A percentile compares a stretch with the other conserved stretches of the same genome.
Evolutionary conservation across 2,888 invertebrate species (phyloP).

Genomic region (Epistrophe grossulariae): DNA sequence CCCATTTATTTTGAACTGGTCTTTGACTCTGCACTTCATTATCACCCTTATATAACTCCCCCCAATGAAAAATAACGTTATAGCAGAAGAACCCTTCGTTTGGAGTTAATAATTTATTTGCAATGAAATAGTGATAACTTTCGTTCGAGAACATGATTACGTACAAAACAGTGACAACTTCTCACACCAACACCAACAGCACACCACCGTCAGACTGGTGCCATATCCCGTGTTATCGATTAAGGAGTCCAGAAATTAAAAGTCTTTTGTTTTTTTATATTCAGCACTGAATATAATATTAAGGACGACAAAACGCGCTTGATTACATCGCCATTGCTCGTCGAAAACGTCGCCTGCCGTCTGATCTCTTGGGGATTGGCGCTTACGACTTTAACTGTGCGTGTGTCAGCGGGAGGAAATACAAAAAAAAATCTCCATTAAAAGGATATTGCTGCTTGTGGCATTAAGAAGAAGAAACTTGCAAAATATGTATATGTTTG

Average conservation of each 20-base stretch:
- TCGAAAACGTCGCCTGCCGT: background rate
- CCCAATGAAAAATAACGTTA: constrained; percentile 4
- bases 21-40: constrained; percentile 48
- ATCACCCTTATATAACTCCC: constrained; percentile 14
- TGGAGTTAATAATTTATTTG: constrained; percentile 62
- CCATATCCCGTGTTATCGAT: constrained; percentile 58
- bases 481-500: constrained; percentile 33
- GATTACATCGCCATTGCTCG: constrained; percentile 41
- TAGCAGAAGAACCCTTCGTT: constrained; percentile 22
- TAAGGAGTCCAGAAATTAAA: constrained; percentile 63
- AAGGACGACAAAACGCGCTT: constrained; percentile 38
- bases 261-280: constrained; percentile 61
- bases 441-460: constrained; percentile 61
- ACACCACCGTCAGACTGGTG: constrained; percentile 51
- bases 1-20: constrained; percentile 49
- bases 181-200: constrained; percentile 10
- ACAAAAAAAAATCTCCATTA: constrained; percentile 36
- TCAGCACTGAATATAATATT: background rate
- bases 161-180: constrained; percentile 39
- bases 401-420: constrained; percentile 19
- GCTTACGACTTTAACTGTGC: constrained; percentile 28
- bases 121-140: constrained; percentile 66
- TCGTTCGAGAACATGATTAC: constrained; percentile 58
- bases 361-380: constrained; percentile 49
- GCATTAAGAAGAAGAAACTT: constrained; percentile 21